These are phyloP conservation scores for Benitochromis conjunctus DNA, from an alignment of 2,113 vertebrate species.

Conservation along the genomic window DNA sequence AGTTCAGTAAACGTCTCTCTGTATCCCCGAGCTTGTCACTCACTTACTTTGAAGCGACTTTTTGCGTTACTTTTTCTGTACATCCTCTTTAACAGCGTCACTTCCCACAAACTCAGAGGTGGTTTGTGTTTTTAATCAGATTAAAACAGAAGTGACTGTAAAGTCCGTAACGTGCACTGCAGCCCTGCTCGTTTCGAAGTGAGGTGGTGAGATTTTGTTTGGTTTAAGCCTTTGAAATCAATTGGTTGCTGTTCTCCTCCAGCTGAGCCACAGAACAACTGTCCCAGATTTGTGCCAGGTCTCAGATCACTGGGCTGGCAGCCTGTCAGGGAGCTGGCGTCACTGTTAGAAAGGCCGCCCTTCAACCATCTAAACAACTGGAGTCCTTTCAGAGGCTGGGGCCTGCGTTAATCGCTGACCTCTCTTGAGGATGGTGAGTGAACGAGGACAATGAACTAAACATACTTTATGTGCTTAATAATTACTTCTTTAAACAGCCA, in stretches of 20 bases:
- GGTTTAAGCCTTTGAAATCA: neutral
- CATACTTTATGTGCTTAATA: neutral
- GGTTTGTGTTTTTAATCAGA: neutral
- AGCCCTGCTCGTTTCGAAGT: fast-evolving
- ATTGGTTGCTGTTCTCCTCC: neutral
- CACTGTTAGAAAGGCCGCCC: neutral
- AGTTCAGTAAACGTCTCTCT: neutral
- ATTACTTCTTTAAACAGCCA: neutral
- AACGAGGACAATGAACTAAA: neutral
- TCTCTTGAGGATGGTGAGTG: neutral
- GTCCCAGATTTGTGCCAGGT: neutral
- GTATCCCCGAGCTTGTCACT: neutral
- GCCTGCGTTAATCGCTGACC: neutral
- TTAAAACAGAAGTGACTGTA: neutral
- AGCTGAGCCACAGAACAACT: conserved; percentile 1
- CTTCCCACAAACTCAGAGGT: neutral
- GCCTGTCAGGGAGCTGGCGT: neutral
- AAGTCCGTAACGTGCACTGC: fast-evolving
- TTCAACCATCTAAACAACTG: neutral
- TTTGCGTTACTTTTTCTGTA: neutral
- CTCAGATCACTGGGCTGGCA: neutral
- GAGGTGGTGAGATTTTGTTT: neutral
- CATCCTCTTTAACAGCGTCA: neutral
- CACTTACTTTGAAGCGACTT: neutral
- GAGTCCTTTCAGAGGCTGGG: neutral